Conservation (phyloP, 2,797 vertebrate genomes). For the Dendrocincla tyrannina region DNA sequence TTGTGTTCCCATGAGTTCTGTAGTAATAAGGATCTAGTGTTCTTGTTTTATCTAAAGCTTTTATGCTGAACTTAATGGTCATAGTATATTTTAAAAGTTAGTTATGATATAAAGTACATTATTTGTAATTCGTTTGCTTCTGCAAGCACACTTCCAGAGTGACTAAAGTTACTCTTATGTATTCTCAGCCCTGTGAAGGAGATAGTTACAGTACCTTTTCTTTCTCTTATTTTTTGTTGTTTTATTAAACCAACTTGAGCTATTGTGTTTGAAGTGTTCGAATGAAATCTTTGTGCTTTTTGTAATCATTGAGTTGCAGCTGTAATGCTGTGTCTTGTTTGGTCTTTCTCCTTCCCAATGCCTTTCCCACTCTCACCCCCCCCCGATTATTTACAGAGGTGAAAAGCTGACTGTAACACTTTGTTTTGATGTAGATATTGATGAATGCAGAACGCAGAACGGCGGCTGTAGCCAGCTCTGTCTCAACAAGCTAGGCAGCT, state of each 20-base stretch:
- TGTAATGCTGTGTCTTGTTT: not conserved
- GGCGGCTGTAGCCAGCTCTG: conserved; percentile 90
- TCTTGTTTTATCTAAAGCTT: not conserved
- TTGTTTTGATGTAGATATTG: conserved; percentile 81
- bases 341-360: not conserved
- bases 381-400: not conserved
- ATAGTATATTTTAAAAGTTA: not conserved
- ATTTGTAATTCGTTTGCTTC: not conserved
- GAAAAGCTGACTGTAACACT: not conserved
- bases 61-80: not conserved
- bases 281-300: not conserved
- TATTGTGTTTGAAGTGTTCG: not conserved
- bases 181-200: not conserved
- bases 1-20: not conserved
- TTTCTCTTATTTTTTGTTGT: not conserved
- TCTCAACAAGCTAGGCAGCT: conserved; percentile 89
- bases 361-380: not conserved
- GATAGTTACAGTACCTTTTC: not conserved
- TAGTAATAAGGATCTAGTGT: not conserved
- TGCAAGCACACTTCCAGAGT: not conserved
- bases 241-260: not conserved
- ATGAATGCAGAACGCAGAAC: conserved; percentile 85
- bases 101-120: not conserved
- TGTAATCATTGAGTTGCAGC: not conserved
- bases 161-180: not conserved